phyloP scores from a whole-genome alignment of 2,113 vertebrate species.

The Lepus timidus region DNA sequence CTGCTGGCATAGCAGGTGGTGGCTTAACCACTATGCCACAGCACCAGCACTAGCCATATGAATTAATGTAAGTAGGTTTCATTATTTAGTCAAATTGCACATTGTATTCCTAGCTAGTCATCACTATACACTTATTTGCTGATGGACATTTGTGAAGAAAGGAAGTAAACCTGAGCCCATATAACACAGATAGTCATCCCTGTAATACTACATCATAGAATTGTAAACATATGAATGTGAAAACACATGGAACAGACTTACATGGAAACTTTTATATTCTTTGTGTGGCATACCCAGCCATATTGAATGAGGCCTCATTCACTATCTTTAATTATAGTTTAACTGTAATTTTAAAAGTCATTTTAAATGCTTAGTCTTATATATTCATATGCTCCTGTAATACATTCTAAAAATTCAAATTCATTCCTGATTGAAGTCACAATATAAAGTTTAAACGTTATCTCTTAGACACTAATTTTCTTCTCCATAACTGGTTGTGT shows the following conservation, averaged over 20 bases:
- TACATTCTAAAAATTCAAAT: constrained; percentile 73
- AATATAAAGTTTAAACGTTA: constrained; percentile 66
- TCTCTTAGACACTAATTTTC: constrained; percentile 75
- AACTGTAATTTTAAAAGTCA: constrained; percentile 66
- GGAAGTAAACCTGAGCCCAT: neutral
- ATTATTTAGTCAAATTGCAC: neutral
- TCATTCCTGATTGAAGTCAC: constrained; percentile 74
- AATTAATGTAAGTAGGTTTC: neutral
- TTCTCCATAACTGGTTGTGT: constrained; percentile 21
- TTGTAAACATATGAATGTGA: constrained; percentile 4
- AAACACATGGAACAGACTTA: neutral
- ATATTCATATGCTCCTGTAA: constrained; percentile 71
- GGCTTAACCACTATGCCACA: too few relatives aligned
- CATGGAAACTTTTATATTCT: constrained; percentile 44
- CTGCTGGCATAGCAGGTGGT: too few relatives aligned
- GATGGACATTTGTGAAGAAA: constrained; percentile 45
- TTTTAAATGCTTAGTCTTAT: constrained; percentile 66
- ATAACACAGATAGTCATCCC: neutral
- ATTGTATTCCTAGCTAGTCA: neutral
- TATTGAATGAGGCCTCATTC: constrained; percentile 69
- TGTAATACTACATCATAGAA: neutral
- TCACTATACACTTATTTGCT: neutral
- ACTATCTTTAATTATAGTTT: constrained; percentile 75
- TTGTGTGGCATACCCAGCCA: neutral
- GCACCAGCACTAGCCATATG: neutral